A percentile compares a stretch with the other conserved stretches of the same genome.
Evolutionary conservation across 2,888 invertebrate genomes (phyloP).

Genomic region (Tetropium fuscum): DNA sequence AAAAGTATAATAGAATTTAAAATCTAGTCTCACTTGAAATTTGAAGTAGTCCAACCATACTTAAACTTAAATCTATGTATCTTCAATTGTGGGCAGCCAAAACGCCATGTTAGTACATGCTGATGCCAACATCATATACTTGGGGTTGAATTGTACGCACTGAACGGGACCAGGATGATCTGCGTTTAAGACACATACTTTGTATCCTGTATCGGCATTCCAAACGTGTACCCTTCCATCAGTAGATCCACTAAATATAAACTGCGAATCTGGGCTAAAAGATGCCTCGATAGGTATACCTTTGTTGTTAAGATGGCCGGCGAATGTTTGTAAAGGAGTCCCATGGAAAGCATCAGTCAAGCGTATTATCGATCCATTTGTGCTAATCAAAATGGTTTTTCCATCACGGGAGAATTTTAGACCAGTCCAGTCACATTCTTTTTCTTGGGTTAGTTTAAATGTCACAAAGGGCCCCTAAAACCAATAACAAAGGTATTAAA

Average conservation of each 20-base stretch:
- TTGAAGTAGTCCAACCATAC: constrained; percentile 1
- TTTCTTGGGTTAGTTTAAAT: constrained; percentile 94
- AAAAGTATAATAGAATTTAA: constrained; percentile 16
- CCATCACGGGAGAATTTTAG: constrained; percentile 98
- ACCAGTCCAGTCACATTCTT: constrained; percentile 99
- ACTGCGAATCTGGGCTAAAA: constrained; percentile 98
- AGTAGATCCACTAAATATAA: constrained; percentile 97
- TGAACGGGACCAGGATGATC: constrained; percentile 98
- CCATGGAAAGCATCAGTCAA: constrained; percentile 98
- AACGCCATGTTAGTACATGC: constrained; percentile 99
- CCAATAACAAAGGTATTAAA: too few relatives aligned
- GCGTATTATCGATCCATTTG: constrained; percentile 94
- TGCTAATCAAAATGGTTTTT: constrained; percentile 96
- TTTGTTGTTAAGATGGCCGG: constrained; percentile 94
- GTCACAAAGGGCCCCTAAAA: constrained; percentile 90
- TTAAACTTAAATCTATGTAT: constrained; percentile 67
- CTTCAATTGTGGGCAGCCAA: constrained; percentile 89
- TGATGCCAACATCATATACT: constrained; percentile 99
- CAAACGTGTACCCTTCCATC: constrained; percentile 97
- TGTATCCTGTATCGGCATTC: constrained; percentile 92
- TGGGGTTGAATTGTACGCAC: constrained; percentile 98
- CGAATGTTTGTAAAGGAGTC: constrained; percentile 92
- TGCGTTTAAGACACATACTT: constrained; percentile 83
- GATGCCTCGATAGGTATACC: constrained; percentile 96
- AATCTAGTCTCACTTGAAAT: constrained; percentile 39